Evolutionary conservation across 2,888 invertebrate genomes (phyloP).

Genomic region (Phorcus lineatus): DNA sequence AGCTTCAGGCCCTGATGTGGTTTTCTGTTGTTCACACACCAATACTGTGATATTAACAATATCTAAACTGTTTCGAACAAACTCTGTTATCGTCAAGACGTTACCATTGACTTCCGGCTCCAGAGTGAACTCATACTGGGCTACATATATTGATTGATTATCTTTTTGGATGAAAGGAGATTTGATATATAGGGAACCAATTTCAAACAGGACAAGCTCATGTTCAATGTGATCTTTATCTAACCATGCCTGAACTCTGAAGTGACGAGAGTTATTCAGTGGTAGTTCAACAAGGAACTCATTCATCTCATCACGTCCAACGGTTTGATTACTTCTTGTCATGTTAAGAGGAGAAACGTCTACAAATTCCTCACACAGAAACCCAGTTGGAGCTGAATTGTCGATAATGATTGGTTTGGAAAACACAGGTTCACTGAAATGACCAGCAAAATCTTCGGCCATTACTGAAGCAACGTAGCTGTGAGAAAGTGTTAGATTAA

Average conservation of each 20-base stretch:
- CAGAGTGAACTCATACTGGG: neutral
- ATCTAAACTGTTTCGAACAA: neutral
- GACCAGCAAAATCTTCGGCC: constrained; percentile 13
- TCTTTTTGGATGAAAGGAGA: neutral
- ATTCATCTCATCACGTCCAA: neutral
- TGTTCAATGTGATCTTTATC: neutral
- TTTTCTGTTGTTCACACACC: neutral
- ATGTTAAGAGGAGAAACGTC: neutral
- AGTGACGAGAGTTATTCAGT: neutral
- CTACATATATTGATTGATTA: neutral
- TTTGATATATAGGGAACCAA: neutral
- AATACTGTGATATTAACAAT: neutral
- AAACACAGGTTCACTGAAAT: neutral
- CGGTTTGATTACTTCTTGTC: neutral
- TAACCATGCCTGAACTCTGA: neutral
- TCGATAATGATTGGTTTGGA: neutral
- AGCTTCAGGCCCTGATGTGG: neutral
- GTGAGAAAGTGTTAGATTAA: neutral
- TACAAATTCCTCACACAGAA: neutral
- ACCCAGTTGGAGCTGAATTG: neutral
- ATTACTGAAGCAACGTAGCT: neutral
- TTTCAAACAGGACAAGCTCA: neutral
- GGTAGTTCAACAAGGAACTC: neutral
- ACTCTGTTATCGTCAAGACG: neutral
- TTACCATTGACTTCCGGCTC: neutral